These are phyloP conservation scores for Zaprionus taronus DNA, from an alignment of 1,140 invertebrate species.

Conservation along the genomic window DNA sequence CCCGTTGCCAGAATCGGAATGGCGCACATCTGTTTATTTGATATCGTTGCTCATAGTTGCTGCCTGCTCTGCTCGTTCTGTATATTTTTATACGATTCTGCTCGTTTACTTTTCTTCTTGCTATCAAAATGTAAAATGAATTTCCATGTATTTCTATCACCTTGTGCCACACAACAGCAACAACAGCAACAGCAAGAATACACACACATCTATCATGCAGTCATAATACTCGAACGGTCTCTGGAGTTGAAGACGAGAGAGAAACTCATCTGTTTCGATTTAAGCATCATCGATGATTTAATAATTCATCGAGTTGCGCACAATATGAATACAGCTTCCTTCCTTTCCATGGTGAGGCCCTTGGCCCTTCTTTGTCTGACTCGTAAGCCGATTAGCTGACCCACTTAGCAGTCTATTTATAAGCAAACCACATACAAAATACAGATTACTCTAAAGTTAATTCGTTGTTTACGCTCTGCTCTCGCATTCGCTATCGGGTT, in stretches of 20 bases:
- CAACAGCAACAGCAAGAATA: too few relatives aligned
- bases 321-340: not conserved
- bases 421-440: constrained; percentile 17
- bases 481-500: constrained; percentile 21
- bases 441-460: constrained; percentile 19
- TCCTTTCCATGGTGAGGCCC: not conserved
- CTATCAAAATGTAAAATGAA: constrained; percentile 53
- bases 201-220: not conserved
- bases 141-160: constrained; percentile 15
- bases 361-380: not conserved
- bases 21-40: constrained; percentile 75
- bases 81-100: constrained; percentile 40
- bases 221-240: not conserved
- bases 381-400: constrained; percentile 32
- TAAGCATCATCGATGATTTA: not conserved
- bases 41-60: constrained; percentile 51
- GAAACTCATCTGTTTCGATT: not conserved
- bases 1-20: constrained; percentile 57
- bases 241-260: not conserved
- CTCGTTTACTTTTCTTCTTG: constrained; percentile 5
- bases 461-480: not conserved
- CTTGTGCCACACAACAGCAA: not conserved
- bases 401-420: constrained; percentile 32
- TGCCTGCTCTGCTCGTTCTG: not conserved
- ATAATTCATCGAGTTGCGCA: not conserved